A percentile compares a stretch with the other conserved stretches of the same genome.
Conservation (phyloP, 1,140 invertebrate species). For the Diabrotica virgifera region DNA sequence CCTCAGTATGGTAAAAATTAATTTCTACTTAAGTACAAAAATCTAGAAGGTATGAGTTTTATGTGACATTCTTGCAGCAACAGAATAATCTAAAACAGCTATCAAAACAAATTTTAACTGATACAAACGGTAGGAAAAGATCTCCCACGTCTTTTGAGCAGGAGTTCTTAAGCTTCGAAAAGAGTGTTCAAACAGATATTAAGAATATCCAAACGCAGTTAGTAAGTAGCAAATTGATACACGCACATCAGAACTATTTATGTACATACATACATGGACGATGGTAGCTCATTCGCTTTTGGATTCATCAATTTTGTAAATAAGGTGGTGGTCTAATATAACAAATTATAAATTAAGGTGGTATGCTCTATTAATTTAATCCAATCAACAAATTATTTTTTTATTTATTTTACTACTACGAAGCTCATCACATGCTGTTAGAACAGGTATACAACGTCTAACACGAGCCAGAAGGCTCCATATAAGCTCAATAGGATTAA, state of each 20-base stretch:
- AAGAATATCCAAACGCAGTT: conserved; percentile 43
- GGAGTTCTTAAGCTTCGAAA: not conserved
- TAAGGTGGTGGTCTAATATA: not conserved
- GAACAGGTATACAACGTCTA: too few species aligned
- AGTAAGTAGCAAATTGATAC: conserved; percentile 34
- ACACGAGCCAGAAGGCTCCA: too few species aligned
- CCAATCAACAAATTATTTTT: not conserved
- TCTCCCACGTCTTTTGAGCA: too few species aligned
- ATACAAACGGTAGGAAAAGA: conserved; percentile 17
- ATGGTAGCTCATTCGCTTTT: too few species aligned
- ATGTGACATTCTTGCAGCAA: conserved; percentile 31
- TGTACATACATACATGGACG: not conserved
- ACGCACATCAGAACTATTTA: not conserved
- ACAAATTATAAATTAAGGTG: not conserved
- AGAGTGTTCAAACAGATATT: conserved; percentile 44
- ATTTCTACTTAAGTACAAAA: too few species aligned
- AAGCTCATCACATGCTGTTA: too few species aligned
- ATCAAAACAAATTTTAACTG: conserved; percentile 22
- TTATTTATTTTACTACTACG: not conserved
- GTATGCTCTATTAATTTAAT: not conserved
- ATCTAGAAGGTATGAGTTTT: too few species aligned
- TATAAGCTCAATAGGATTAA: too few species aligned
- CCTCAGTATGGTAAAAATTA: too few species aligned
- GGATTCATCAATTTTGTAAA: too few species aligned
- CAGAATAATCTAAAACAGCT: conserved; percentile 28